Conservation (phyloP, 2,888 invertebrate species). For the Ophion slaviceki region DNA sequence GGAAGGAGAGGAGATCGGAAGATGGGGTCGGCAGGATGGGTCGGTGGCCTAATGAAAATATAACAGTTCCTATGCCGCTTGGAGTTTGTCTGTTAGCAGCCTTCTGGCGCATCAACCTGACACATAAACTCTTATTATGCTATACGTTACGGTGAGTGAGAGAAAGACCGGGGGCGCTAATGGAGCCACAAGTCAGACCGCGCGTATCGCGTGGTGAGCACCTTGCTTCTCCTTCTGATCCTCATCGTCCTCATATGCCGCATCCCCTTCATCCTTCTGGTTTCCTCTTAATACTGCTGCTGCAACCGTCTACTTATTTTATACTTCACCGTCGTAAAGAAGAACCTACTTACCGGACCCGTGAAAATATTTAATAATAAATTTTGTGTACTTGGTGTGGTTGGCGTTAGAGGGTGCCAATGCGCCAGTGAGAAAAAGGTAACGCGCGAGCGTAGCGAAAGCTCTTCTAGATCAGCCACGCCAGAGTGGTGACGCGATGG, state of each 20-base stretch:
- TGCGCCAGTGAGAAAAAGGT: constrained; percentile 14
- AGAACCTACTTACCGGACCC: constrained; percentile 81
- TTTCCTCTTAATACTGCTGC: constrained; percentile 61
- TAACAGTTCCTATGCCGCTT: constrained; percentile 82
- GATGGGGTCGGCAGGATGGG: constrained; percentile 53
- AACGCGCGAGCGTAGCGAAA: constrained; percentile 12
- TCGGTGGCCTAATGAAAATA: constrained; percentile 82
- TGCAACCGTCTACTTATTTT: constrained; percentile 82
- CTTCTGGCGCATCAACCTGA: constrained; percentile 83
- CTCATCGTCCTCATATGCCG: constrained; percentile 54
- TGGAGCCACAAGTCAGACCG: constrained; percentile 83
- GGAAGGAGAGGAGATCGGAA: constrained; percentile 41
- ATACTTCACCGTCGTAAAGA: constrained; percentile 83
- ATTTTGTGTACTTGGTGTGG: constrained; percentile 68
- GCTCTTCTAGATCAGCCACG: constrained; percentile 35
- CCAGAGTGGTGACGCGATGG: background rate
- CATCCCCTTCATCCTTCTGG: constrained; percentile 58
- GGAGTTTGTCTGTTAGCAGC: constrained; percentile 82
- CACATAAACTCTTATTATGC: constrained; percentile 84
- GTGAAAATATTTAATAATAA: constrained; percentile 81
- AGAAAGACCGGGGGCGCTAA: constrained; percentile 77
- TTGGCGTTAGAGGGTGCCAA: constrained; percentile 35
- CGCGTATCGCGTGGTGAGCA: constrained; percentile 77
- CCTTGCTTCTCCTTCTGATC: constrained; percentile 70
- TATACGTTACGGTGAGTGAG: constrained; percentile 81